Base-by-base conservation (phyloP, 2,797 vertebrate genomes). In the Nasua narica region DNA sequence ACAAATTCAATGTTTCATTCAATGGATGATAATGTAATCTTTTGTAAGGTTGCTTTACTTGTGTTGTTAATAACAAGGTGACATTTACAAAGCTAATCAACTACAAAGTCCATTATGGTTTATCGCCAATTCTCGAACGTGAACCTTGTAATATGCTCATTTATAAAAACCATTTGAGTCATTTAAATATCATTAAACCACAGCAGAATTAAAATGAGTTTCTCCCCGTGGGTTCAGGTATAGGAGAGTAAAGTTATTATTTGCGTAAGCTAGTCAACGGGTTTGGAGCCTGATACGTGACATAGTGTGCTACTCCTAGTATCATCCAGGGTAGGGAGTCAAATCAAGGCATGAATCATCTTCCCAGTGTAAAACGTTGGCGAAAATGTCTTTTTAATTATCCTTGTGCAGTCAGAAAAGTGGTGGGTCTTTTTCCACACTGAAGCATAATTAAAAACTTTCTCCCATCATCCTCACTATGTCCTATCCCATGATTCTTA, bases 51-150 rank as follows among this genome's bases (percentile, higher is more conserved):
- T 58, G 54, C 56, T 78, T 89, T 90, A 93, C 90, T 81, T 95
- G 14, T 50, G 67, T 46, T 79, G 67, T 94, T 94, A 92, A 93
- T 95, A 16, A 96, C 69, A 70, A 97, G 81, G 67, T 94, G 97
- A 90, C 87, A 60, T 96, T 98, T 95, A 88, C 70, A 50, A 92
- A 96, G 91, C 92, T 96, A 98, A 97, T 95, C 96, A 92, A 86
- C 88, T 95, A 29, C 58, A 43, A 96, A 93, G 82, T 97, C 94
- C 94, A 86, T 96, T 81, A 25, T 12, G 65, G 74, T 90, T 92
- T 88, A 74, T 50, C 82, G 90, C 79, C 19, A 3, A 89, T 88
- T 91, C 93, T 67, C 96, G n/a, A 40, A 85, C 74, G 46, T 5
- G 82, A 96, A 52, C 92, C 69, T 95, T 82, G 21, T 82, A 97